Percentiles rank a stretch among this genome's conserved stretches.
Conservation (phyloP, 2,888 invertebrate species). For the Erebia ligea region DNA sequence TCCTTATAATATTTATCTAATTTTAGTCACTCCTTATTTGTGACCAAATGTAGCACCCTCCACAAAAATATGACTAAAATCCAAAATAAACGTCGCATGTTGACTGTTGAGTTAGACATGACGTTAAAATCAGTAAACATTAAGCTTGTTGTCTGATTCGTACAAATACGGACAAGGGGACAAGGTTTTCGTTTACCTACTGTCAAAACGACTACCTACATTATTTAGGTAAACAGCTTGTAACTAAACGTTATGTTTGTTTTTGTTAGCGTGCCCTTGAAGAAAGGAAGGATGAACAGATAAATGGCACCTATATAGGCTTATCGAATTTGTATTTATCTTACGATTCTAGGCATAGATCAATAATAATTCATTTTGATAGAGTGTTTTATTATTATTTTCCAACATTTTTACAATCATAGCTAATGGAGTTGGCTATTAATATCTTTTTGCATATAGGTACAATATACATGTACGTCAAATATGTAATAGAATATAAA, state of each 20-base stretch:
- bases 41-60: too few species aligned
- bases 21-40: too few species aligned
- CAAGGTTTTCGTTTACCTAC: constrained; percentile 41
- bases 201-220: constrained; percentile 30
- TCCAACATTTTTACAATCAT: too few species aligned
- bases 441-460: too few species aligned
- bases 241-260: constrained; percentile 25
- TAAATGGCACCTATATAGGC: constrained; percentile 12
- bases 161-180: constrained; percentile 43
- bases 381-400: too few species aligned
- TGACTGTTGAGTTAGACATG: neutral
- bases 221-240: constrained; percentile 29
- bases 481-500: too few species aligned
- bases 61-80: neutral
- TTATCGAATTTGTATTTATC: neutral
- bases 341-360: neutral
- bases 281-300: constrained; percentile 25
- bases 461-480: too few species aligned
- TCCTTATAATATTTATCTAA: too few species aligned
- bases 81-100: neutral
- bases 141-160: constrained; percentile 23
- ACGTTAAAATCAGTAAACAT: constrained; percentile 8
- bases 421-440: too few species aligned
- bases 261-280: constrained; percentile 22
- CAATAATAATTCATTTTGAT: neutral